These are phyloP conservation scores for Calcarius lapponicus DNA, from an alignment of 2,797 vertebrate genomes.

Conservation along the genomic window DNA sequence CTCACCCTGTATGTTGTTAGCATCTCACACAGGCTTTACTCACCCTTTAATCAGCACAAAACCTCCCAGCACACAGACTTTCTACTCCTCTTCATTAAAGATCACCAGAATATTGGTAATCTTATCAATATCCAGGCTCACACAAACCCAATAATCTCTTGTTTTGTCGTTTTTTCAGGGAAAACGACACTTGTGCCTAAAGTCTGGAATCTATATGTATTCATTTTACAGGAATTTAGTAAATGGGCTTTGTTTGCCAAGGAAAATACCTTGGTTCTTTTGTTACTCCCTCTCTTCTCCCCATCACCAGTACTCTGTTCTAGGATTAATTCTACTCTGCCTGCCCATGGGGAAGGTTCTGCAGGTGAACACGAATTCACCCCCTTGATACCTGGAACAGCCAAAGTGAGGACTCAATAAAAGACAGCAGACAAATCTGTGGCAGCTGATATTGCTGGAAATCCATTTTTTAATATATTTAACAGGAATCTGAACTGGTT, in stretches of 20 bases:
- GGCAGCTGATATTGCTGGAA: not conserved
- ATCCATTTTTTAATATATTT: not conserved
- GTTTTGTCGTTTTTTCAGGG: not conserved
- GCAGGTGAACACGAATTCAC: accelerated
- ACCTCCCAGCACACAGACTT: not conserved
- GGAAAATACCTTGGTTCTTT: not conserved
- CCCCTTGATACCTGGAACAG: not conserved
- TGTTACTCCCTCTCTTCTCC: not conserved
- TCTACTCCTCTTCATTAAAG: not conserved
- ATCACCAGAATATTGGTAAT: not conserved
- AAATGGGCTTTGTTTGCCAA: not conserved
- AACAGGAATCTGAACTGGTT: not conserved
- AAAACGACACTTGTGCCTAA: not conserved
- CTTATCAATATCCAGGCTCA: not conserved
- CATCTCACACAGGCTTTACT: not conserved
- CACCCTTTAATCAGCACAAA: not conserved
- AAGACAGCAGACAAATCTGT: not conserved
- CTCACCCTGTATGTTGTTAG: not conserved
- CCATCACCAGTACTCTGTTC: not conserved
- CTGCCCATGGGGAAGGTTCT: not conserved
- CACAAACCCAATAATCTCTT: not conserved
- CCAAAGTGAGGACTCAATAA: not conserved
- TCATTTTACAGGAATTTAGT: not conserved
- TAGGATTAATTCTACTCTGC: not conserved
- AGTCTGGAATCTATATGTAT: not conserved